A percentile compares a stretch with the other conserved stretches of the same genome.
phyloP scores from a whole-genome alignment of 2,888 invertebrate species.

The Parnassius apollo region DNA sequence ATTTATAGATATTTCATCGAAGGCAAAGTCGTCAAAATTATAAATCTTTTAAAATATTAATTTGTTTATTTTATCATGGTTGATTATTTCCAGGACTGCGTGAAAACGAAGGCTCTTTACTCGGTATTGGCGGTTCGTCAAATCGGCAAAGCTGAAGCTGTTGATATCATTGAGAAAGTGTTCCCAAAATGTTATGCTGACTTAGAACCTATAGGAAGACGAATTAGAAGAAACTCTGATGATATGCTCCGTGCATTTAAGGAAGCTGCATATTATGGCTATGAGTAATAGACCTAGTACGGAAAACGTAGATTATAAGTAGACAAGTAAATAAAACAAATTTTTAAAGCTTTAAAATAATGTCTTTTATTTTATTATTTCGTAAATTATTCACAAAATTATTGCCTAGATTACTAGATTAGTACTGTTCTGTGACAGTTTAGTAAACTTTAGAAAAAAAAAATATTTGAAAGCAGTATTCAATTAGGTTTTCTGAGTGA shows the following conservation, averaged over 20 bases:
- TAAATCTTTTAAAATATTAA: no score
- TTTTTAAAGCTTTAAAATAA: constrained; percentile 66
- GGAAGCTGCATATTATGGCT: constrained; percentile 90
- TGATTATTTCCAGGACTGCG: constrained; percentile 85
- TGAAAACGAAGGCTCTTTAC: constrained; percentile 91
- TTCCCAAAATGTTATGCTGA: constrained; percentile 95
- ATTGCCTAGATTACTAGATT: constrained; percentile 51
- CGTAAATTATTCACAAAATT: constrained; percentile 52
- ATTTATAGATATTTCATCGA: no score
- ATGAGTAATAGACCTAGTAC: constrained; percentile 66
- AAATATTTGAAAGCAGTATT: constrained; percentile 4
- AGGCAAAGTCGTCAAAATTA: no score
- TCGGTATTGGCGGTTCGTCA: constrained; percentile 92
- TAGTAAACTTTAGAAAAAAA: constrained; percentile 3
- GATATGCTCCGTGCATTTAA: constrained; percentile 89
- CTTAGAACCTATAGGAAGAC: constrained; percentile 93
- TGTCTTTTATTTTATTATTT: constrained; percentile 78
- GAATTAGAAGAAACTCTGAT: constrained; percentile 86
- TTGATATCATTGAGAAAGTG: constrained; percentile 90
- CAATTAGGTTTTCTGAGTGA: constrained; percentile 3
- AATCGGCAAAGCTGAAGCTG: constrained; percentile 86
- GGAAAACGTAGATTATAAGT: constrained; percentile 27
- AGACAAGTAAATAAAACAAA: constrained; percentile 52
- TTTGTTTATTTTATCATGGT: neutral
- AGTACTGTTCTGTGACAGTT: constrained; percentile 55